Evolutionary conservation across 2,797 vertebrate species (phyloP), one percentile per base, ranked within the genome.

Genomic region (Siniperca undulata): DNA sequence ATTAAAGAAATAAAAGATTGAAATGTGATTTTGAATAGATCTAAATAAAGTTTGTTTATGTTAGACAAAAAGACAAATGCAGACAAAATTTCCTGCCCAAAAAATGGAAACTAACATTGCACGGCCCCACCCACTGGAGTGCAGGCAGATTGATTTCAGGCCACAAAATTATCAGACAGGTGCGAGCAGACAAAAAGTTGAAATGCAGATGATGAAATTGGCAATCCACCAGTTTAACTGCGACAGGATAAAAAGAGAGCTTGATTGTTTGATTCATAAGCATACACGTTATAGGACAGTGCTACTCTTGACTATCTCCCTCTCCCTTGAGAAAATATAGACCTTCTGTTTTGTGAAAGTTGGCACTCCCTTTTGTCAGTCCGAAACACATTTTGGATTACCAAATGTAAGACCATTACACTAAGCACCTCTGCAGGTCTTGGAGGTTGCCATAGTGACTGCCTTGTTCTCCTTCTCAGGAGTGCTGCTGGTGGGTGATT

Each of bases 401-500:
- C 3, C 27, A 56, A 42, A 78, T 66, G 20, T 27, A 7, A 48
- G 27, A 36, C 60, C 40, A 73, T 78, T 70, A 44, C 36, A 19
- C 2, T 30, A 11, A 56, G 44, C 67, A 68, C 12, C 34, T 64
- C 72, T 61, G 38, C 64, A 64, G 70, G 71, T 77, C 70, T 60
- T 70, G 20, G 36, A 79, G 40, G 81, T 89, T 90, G 68, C 79
- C 66, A 82, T 84, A 81, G 87, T 78, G 70, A 88, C 82, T 59
- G 30, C 20, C 12, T 66, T 76, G 71, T 79, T 88, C 84, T 58
- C 74, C 46, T 84, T 36, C 30, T 65, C n/a, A 50, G 34, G 58
- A 59, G 52, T 68, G 69, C 70, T 81, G 69, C 80, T 74, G 77
- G 7, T 64, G 52, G 48, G 7, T 85, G 58, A 88, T 79, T 85